Conservation (phyloP, 1,140 invertebrate genomes). For the Drosophila trapezifrons region DNA sequence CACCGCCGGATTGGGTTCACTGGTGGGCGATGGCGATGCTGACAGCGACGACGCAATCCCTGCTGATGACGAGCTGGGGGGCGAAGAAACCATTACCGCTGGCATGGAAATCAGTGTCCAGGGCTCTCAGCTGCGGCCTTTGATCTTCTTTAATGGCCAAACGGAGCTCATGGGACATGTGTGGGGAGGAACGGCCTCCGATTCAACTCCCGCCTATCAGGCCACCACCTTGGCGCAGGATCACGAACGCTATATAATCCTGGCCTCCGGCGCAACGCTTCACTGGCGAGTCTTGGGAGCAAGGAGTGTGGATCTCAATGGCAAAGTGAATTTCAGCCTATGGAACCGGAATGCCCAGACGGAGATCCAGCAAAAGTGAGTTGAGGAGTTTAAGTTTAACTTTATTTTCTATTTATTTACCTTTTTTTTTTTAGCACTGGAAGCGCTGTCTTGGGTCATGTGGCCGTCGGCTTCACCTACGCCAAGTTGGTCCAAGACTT, state of each 20-base stretch:
- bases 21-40: conserved; percentile 87
- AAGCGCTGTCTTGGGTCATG: conserved; percentile 88
- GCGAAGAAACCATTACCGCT: conserved; percentile 88
- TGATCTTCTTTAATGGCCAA: conserved; percentile 93
- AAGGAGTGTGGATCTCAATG: conserved; percentile 92
- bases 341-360: conserved; percentile 95
- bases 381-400: not conserved
- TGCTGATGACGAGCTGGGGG: conserved; percentile 85
- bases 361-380: conserved; percentile 90
- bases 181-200: conserved; percentile 93
- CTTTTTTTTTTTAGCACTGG: conserved; percentile 87
- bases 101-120: conserved; percentile 93
- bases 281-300: conserved; percentile 89
- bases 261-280: conserved; percentile 90
- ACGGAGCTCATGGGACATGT: conserved; percentile 95
- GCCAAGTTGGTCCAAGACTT: conserved; percentile 89
- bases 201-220: conserved; percentile 92
- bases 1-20: conserved; percentile 89
- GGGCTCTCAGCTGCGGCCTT: conserved; percentile 91
- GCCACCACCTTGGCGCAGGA: conserved; percentile 90
- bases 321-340: conserved; percentile 92
- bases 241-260: conserved; percentile 88
- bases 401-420: not conserved
- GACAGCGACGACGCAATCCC: conserved; percentile 79
- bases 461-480: conserved; percentile 88